Evolutionary conservation across 1,140 invertebrate genomes (phyloP).

Genomic region (Pogonomyrmex barbatus): DNA sequence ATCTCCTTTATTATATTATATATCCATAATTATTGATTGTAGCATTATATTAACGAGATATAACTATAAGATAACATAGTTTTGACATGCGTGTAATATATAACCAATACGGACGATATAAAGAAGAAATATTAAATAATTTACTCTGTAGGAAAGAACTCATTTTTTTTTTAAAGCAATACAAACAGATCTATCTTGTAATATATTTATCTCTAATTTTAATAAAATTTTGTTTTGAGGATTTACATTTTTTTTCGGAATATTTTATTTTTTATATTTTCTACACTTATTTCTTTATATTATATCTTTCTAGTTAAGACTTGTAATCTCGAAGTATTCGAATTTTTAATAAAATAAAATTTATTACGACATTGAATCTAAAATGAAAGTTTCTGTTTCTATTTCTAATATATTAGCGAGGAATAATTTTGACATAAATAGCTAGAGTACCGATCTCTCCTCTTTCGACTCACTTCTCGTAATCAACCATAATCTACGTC

Average conservation of each 20-base stretch:
- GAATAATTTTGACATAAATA: not conserved
- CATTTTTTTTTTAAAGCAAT: not conserved
- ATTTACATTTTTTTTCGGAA: not conserved
- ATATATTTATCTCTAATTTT: not conserved
- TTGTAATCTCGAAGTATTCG: not conserved
- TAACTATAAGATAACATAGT: not conserved
- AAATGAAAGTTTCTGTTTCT: not conserved
- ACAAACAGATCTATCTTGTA: no score
- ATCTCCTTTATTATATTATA: not conserved
- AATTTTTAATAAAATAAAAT: slow-evolving; percentile 16
- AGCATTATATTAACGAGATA: not conserved
- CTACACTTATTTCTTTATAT: not conserved
- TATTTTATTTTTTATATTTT: not conserved
- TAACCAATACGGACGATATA: not conserved
- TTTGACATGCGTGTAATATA: not conserved
- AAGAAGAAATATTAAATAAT: not conserved
- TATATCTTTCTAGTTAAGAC: not conserved
- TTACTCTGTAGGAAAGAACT: not conserved
- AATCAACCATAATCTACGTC: not conserved
- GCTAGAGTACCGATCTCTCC: not conserved
- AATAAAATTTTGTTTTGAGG: not conserved
- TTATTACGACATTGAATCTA: not conserved
- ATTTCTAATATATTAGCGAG: not conserved
- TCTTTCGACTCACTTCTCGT: not conserved
- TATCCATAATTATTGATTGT: not conserved